Conservation (phyloP, 2,888 invertebrate species). For the Halictus ligatus region DNA sequence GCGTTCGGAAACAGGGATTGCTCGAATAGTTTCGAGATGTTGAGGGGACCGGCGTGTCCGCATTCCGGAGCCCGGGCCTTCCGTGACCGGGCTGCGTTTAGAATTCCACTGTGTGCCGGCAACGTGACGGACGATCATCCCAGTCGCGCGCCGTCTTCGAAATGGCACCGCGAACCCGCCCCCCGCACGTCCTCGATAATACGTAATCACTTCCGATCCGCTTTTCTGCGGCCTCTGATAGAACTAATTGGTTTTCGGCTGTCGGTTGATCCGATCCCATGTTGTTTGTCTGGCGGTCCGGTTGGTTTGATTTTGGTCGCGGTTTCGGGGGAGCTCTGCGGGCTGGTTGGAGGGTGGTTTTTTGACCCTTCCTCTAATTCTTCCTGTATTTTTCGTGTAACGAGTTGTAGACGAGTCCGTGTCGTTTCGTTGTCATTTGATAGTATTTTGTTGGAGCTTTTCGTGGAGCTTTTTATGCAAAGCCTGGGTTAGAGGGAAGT, state of each 20-base stretch:
- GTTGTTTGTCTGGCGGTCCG: background rate
- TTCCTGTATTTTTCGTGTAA: background rate
- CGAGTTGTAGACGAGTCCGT: no score
- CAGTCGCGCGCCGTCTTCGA: background rate
- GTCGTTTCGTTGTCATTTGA: background rate
- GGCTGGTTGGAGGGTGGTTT: background rate
- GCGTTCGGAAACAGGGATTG: constrained; percentile 6
- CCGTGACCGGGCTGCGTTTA: constrained; percentile 4
- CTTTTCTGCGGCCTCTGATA: background rate
- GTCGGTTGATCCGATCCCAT: background rate
- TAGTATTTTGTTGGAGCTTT: fast-evolving
- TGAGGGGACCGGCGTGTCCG: constrained; percentile 3
- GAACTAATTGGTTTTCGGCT: background rate
- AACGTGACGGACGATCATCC: constrained; percentile 14
- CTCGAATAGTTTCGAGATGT: constrained; percentile 9
- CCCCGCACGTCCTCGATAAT: background rate
- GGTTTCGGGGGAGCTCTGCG: background rate
- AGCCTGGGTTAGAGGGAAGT: no score
- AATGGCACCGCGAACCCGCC: background rate
- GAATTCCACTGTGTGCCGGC: background rate
- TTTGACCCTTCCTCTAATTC: background rate
- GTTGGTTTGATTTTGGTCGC: constrained; percentile 5
- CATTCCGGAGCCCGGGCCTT: background rate
- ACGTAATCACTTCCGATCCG: constrained; percentile 33
- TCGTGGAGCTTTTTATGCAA: background rate